These are phyloP conservation scores for Spermophilus dauricus DNA, from an alignment of 2,113 vertebrate species.

Conservation along the genomic window DNA sequence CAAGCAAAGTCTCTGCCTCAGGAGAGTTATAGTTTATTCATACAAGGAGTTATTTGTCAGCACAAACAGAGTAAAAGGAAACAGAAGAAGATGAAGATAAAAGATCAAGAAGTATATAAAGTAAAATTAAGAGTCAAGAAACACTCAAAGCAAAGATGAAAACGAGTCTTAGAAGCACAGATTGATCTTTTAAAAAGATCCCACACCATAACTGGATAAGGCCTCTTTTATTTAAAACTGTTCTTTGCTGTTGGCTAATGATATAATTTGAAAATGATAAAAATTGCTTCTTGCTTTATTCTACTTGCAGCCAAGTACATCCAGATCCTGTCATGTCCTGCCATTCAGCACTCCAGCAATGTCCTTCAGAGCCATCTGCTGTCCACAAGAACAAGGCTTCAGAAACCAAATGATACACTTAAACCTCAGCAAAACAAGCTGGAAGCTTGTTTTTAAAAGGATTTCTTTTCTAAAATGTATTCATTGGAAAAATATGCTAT, in stretches of 20 bases:
- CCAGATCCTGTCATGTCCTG: not conserved
- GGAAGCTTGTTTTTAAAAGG: slow-evolving; percentile 50
- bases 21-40: not conserved
- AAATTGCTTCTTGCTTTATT: not conserved
- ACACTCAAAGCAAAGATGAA: slow-evolving; percentile 6
- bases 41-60: not conserved
- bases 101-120: not conserved
- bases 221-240: slow-evolving; percentile 5
- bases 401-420: slow-evolving; percentile 12
- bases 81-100: not conserved
- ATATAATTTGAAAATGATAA: slow-evolving; percentile 7
- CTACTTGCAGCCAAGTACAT: slow-evolving; percentile 1
- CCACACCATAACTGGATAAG: not conserved
- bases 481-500: slow-evolving; percentile 72
- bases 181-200: slow-evolving; percentile 8
- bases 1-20: not conserved
- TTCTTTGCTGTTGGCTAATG: slow-evolving; percentile 14
- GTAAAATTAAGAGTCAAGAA: not conserved
- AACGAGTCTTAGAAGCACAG: not conserved
- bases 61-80: slow-evolving; percentile 14
- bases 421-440: slow-evolving; percentile 62
- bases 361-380: slow-evolving; percentile 75
- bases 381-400: slow-evolving; percentile 57
- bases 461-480: slow-evolving; percentile 67
- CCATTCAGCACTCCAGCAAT: not conserved